Base-by-base conservation (phyloP, 2,113 vertebrate genomes). In the Mandrillus leucophaeus region DNA sequence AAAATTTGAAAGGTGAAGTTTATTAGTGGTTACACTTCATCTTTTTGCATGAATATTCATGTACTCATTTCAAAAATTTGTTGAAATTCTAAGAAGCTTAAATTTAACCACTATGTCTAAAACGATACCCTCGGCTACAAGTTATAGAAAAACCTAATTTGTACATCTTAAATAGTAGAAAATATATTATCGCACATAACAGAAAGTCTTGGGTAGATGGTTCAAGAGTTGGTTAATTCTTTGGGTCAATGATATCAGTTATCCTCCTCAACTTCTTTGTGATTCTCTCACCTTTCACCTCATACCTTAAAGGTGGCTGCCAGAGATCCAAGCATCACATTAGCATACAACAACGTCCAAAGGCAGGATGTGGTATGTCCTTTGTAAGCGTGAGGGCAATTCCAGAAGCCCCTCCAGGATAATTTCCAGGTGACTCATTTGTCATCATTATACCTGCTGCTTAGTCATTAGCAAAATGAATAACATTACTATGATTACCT, bases 11-110 rank as follows among this genome's bases (percentile, higher is more conserved):
- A 96, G 35, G 70, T 68, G 20, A 57, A 50, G 35, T 73, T 83
- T 96, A 80, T 95, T 93, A 66, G 75, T 83, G 43, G 57, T 68
- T 78, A 66, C 30, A n/a, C 14, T 89, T 59, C 30, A 40, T 90
- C 38, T 84, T 70, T 27, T n/a, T 27, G 43, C 5, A 80, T 92
- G 90, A 95, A 95, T 97, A 96, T 95, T 64, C 88, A 88, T 94
- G 45, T 45, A 18, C 22, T 87, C 23, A 20, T 95, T 97, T 94
- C 68, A 68, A 80, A 96, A 89, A 48, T 72, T 84, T 83, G 45
- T 5, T 73, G 59, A 96, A 92, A 95, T 96, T 96, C 72, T 83
- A 75, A 92, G 55, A n/a, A 92, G 61, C 79, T 92, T 86, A 89
- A 92, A 88, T 78, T 70, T 84, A 97, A 87, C 57, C 57, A 50